Evolutionary conservation across 1,140 invertebrate genomes (phyloP), one percentile per base, ranked within the genome.

Genomic region (Euwallacea similis): DNA sequence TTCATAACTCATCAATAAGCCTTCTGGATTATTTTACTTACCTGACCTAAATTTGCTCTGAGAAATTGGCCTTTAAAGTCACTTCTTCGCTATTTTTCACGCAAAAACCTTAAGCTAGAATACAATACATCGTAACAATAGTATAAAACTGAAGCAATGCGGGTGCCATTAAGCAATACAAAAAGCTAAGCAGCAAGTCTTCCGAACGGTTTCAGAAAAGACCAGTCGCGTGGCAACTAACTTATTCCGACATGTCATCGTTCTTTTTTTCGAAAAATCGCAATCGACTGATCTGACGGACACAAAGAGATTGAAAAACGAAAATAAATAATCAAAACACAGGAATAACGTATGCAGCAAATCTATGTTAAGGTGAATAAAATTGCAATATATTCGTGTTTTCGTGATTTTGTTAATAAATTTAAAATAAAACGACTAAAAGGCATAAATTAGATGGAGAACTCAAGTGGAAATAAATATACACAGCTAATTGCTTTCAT

Each of bases 221-320:
- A 87, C 85, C 86, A 86, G 85, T 86, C 84, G 83, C 81, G 83
- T 83, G 84, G 84, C 85, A 86, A 86, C 84, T 85, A 85, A 86
- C 83, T 80, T 33, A 33, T 33, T 79, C 74, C 76, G 74, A 76
- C 70, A 81, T 79, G 46, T 50, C 11, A 13, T 16, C 9, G n/a
- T 56, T 6, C 16, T 61, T 41, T 58, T n/a, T 61, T 61, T 61
- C 42, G 8, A 7, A 11, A n/a, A 15, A 42, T 61, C 42, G 11
- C 21, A 61, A n/a, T 77, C 79, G 79, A 80, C 78, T 80, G 78
- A 80, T 80, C 79, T 75, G 73, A 78, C 70, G 72, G 73, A 73
- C 62, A 67, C 56, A 65, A 55, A 73, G 54, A 71, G 61, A 72
- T 42, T 53, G 15, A 63, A 67, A 59, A 71, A 69, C 47, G 65